Evolutionary conservation across 2,888 invertebrate species (phyloP), one percentile per base, ranked within the genome.

Genomic region (Pachymerium ferrugineum): DNA sequence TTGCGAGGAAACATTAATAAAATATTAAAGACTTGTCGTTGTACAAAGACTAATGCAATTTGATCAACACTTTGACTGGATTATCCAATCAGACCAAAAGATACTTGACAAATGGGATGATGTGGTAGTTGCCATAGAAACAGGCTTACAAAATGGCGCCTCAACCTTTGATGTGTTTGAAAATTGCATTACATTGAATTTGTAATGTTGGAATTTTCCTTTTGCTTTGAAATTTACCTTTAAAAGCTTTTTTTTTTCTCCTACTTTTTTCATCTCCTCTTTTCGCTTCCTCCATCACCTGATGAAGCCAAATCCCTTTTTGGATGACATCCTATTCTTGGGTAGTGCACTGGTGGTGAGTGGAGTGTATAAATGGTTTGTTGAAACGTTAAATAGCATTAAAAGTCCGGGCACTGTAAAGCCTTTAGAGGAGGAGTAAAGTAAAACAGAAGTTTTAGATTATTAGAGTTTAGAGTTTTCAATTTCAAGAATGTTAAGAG

Each of bases 61-160:
- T 29, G 31, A 68, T 31, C 30, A 29, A 68, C 68, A 31, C 29
- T 29, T 68, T 68, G 29, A 68, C 30, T 68, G 68, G 68, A 68
- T 68, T 68, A 68, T 31, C 16, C 68, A 68, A 68, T 68, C 29
- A 68, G 31, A 68, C 68, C n/a, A 68, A 30, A 31, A 31, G 68
- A 22, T 54, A 54, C 47, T 54, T 54, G 68, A 68, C 68, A 68
- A 68, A 68, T 68, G 68, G 68, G 68, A 68, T 68, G 68, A 68
- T 68, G 30, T 54, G 47, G 12, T 29, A 28, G 68, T 68, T 28
- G 29, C 68, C 68, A 29, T 68, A 16, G 68, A 12, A 68, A 68
- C 68, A 8, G 29, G 8, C 68, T 68, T 68, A 30, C 31, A 31
- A 29, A 28, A 30, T 31, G 68, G 68, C 68, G 68, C 68, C 30